Base-by-base conservation (phyloP, 2,888 invertebrate species). In the Cosmopolites sordidus region DNA sequence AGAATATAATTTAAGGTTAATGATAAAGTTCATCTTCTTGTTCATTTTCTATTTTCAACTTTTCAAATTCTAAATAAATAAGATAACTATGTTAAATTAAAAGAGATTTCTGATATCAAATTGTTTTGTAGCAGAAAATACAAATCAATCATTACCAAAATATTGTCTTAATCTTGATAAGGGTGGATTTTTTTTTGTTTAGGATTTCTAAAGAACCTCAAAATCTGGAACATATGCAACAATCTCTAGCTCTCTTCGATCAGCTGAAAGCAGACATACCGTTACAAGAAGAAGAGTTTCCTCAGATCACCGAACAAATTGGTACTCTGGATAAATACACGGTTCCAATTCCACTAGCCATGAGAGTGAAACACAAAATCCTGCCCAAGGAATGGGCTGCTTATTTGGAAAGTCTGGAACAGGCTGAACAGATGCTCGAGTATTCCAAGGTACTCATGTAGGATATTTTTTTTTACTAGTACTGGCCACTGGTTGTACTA, bases 221-320 rank as follows among this genome's bases (percentile, higher is more conserved):
- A 56, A 84, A 83, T 59, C 76, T 93, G 49, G 79, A 82, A 56
- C 88, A 90, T 66, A 80, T 94, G 63, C 82, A 87, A 51, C 73
- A 78, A 18, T 78, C 85, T 14, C 80, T 90, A 48, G 76, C 78
- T 16, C 78, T 87, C 3, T 87, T 86, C 68, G 84, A 87, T 48
- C 78, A 79, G 22, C 76, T 93, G 37, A 73, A 83, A 33, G 72
- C 73, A 15, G 91, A 92, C 66, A 75, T 85, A 46, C 70, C 79
- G 0, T 60, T 66, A 1, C 80, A 84, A 51, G 87, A 91, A 70
- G 77, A 76, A 43, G 82, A 83, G 56, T 92, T 94, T 70, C 84
- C 85, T 0, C 81, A 83, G 3, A 86, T 93, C 55, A 75, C 82
- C 44, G 89, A 90, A 48, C 82, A 90, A 69, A 87, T 90, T 75